phyloP scores from a whole-genome alignment of 2,888 invertebrate species.

The Chrysolina oricalcia region DNA sequence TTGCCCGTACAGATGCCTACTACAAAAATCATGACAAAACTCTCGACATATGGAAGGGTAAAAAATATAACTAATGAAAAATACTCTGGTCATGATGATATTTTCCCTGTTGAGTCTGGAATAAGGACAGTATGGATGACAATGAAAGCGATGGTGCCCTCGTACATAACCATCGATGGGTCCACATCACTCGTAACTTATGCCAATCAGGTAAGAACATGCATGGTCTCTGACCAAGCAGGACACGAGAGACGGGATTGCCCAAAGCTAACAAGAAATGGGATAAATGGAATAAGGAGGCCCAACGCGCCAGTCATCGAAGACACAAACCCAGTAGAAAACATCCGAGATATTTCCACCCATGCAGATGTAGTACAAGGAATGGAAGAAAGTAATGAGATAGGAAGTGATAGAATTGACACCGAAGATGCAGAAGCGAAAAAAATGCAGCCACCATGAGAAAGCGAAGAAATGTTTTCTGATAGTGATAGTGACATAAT shows the following conservation, averaged over 20 bases:
- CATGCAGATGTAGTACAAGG: background rate
- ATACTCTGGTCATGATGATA: conserved; percentile 5
- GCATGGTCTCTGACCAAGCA: background rate
- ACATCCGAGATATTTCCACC: background rate
- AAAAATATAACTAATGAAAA: conserved; percentile 2
- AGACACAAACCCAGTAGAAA: background rate
- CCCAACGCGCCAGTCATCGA: background rate
- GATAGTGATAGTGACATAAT: conserved; percentile 4
- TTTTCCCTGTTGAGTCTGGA: conserved; percentile 3
- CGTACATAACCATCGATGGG: too few relatives aligned
- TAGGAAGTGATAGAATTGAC: background rate
- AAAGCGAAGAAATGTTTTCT: background rate
- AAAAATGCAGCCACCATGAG: background rate
- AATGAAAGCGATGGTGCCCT: too few relatives aligned
- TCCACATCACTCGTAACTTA: too few relatives aligned
- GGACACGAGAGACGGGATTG: background rate
- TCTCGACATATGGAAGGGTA: background rate
- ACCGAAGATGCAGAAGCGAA: background rate
- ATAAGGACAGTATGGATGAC: background rate
- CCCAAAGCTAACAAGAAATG: background rate
- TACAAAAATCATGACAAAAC: conserved; percentile 5
- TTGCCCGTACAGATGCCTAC: background rate
- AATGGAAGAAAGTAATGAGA: background rate
- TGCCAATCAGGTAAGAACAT: too few relatives aligned
- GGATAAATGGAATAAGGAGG: background rate